Base-by-base conservation (phyloP, 2,113 vertebrate species). In the Hemicordylus capensis region DNA sequence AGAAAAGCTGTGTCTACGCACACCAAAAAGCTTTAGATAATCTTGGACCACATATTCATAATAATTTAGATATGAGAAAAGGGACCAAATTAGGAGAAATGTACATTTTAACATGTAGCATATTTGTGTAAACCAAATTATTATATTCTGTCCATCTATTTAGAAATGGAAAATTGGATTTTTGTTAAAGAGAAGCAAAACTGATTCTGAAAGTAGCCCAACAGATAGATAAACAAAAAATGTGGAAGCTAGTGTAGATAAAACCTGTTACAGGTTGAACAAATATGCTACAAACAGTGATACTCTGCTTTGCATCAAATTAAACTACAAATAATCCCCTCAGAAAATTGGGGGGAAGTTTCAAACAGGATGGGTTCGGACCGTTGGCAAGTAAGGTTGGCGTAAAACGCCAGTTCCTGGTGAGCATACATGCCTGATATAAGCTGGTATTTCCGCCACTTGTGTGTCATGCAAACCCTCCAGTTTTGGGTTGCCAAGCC, bases 261-360 rank as follows among this genome's bases (percentile, higher is more conserved):
- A 77, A 37, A 66, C 24, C 37, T 11, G 34, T 8, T 37, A 83
- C 22, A 72, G 63, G 80, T 70, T 76, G 82, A 86, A 89, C 88
- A 81, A 79, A 9, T n/a, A 48, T 46, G 6, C 11, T 66, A 5
- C 31, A 44, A 20, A 22, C 39, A 46, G 26, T 44, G 22, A 8
- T 58, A 26, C 34, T 61, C 37, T 19, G 24, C 20, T 24, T 61
- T 78, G 15, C 15, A 51, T 77, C 37, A 77, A 39, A 28, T 59
- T 59, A 42, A 77, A 76, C 34, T 39, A 77, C 22, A 59, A 59
- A 28, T 19, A 19, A 44, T 28, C 37, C 14, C 22, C 28, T n/a
- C 15, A 8, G 17, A 5, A 63, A 63, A 42, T 20, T 63, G 58
- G 37, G 15, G 11, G 3, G n/a, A 63, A 31, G 56, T 44, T 61